Percentiles rank a stretch among this genome's conserved stretches.
Evolutionary conservation across 2,797 vertebrate species (phyloP).

Genomic region (Rhincodon typus): DNA sequence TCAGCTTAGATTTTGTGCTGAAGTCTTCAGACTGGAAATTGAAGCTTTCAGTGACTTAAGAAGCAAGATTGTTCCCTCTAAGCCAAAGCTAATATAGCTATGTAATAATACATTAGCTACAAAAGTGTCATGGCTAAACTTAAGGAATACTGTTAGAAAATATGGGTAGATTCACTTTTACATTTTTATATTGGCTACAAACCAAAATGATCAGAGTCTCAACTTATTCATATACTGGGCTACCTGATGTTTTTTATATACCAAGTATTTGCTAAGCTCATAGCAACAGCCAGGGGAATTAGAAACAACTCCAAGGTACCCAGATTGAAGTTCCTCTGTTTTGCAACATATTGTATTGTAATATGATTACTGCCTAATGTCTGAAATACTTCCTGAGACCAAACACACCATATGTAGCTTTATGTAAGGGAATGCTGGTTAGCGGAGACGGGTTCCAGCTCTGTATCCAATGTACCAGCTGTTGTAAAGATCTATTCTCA

Average conservation of each 20-base stretch:
- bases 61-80: neutral
- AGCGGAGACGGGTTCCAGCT: neutral
- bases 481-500: neutral
- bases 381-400: neutral
- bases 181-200: neutral
- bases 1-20: neutral
- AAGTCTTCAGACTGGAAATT: neutral
- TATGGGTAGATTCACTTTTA: neutral
- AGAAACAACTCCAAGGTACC: neutral
- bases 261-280: neutral
- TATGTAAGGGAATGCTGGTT: neutral
- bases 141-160: neutral
- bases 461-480: neutral
- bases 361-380: neutral
- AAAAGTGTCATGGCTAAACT: neutral
- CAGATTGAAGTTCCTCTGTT: neutral
- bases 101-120: neutral
- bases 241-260: too few species aligned
- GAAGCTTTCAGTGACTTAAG: neutral
- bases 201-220: neutral
- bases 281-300: neutral
- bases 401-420: neutral
- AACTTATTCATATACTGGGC: neutral
- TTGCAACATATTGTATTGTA: neutral
- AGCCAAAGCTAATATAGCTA: neutral